These are phyloP conservation scores for Leptobrachium leishanense DNA, from an alignment of 2,113 vertebrate species.

Conservation along the genomic window DNA sequence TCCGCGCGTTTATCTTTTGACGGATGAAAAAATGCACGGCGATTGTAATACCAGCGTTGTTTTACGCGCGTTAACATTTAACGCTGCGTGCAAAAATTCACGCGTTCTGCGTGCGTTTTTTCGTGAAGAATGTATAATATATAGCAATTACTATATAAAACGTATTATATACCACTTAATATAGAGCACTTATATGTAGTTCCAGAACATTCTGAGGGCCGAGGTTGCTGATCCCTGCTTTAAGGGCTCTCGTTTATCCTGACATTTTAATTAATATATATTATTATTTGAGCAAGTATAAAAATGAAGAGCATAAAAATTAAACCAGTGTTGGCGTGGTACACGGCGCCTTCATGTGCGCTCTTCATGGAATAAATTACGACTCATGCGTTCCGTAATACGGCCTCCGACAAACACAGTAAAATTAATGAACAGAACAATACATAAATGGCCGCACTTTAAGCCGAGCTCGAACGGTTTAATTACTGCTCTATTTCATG, in stretches of 20 bases:
- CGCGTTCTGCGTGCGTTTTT: too few relatives aligned
- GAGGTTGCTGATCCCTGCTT: too few relatives aligned
- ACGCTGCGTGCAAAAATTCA: too few relatives aligned
- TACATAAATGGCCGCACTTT: conserved; percentile 11
- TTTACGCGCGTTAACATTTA: too few relatives aligned
- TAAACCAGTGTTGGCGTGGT: neutral
- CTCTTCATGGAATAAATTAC: conserved; percentile 5
- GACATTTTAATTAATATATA: neutral
- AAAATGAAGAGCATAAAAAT: neutral
- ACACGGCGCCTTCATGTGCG: neutral
- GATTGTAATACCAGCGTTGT: too few relatives aligned
- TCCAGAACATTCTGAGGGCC: too few relatives aligned
- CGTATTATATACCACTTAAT: too few relatives aligned
- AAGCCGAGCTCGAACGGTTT: conserved; percentile 23
- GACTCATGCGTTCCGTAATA: conserved; percentile 3
- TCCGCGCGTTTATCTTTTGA: too few relatives aligned
- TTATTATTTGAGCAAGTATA: neutral
- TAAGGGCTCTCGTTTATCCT: neutral
- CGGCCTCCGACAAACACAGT: conserved; percentile 25
- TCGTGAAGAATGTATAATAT: too few relatives aligned
- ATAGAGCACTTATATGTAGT: too few relatives aligned
- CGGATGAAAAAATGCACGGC: too few relatives aligned
- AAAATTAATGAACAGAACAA: conserved; percentile 35
- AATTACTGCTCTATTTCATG: conserved; percentile 26
- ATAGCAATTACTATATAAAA: too few relatives aligned